Evolutionary conservation across 2,113 vertebrate species (phyloP), one percentile per base, ranked within the genome.

Genomic region (Sarotherodon lohbergeri): DNA sequence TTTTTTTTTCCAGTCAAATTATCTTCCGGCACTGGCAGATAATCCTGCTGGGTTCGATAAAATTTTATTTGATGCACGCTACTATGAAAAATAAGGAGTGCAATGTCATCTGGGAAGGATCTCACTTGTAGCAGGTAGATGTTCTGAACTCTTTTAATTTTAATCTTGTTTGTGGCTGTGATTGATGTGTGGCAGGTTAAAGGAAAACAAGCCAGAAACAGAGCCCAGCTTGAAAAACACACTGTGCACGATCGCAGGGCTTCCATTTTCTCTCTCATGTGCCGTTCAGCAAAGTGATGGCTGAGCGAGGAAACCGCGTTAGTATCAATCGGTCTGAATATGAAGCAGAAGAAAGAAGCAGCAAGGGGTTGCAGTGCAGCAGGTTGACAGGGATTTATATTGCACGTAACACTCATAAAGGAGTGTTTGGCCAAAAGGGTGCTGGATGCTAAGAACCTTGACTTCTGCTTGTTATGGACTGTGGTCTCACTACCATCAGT

Each of bases 121-220:
- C 86, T 87, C 55, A 46, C 48, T 87, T 57, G 34, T 16, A 86
- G 9, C 66, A 79, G 80, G 91, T 87, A 29, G 46, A 86, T 83
- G 63, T 66, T 78, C 46, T 79, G 56, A 87, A 9, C 11, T 24
- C 3, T 12, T 68, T 61, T 88, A 17, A 56, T 88, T 83, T 22
- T 86, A 17, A 90, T 83, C 55, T 39, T 19, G 43, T 22, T 17
- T 57, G 48, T 13, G 11, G 41, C n/a, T 66, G 29, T 13, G 71
- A 83, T 86, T 68, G 63, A 89, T 87, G 84, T 81, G 90, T 24
- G 6, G 59, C 50, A 73, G 73, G 27, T 78, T 78, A 32, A 78
- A 78, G 43, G 41, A 81, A 88, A 81, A 83, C 39, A 56, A 81
- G 48, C 5, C 27, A 36, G 50, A 36, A 17, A 80, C 46, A 1